Conservation (phyloP, 2,113 vertebrate species). For the Callospermophilus lateralis region DNA sequence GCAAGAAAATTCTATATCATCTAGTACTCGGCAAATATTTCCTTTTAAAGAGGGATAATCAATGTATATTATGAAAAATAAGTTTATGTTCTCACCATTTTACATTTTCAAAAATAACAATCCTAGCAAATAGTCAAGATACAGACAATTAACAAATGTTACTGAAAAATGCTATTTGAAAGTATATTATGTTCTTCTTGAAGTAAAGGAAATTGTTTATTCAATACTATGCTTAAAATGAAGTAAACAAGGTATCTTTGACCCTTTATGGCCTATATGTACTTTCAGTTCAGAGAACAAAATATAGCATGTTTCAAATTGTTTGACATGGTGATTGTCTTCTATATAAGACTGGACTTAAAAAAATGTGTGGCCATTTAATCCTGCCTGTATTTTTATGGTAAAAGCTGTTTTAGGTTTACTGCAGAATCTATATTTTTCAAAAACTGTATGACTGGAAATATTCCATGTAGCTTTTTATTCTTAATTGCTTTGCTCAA, state of each 20-base stretch:
- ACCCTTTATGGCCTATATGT: neutral
- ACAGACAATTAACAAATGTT: neutral
- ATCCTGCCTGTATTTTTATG: conserved; percentile 22
- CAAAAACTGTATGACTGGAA: neutral
- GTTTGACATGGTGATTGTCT: neutral
- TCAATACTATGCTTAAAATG: conserved; percentile 33
- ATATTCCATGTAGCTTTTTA: conserved; percentile 23
- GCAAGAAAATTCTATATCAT: neutral
- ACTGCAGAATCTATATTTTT: conserved; percentile 19
- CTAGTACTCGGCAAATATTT: neutral
- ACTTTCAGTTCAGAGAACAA: neutral
- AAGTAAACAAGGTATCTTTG: conserved; percentile 5
- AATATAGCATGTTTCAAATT: neutral
- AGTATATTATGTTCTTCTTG: neutral
- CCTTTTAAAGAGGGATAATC: neutral
- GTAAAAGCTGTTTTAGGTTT: neutral
- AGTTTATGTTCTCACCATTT: neutral
- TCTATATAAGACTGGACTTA: neutral
- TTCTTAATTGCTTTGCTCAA: conserved; percentile 59
- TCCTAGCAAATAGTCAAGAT: neutral
- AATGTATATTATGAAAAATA: neutral
- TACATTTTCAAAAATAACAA: conserved; percentile 6
- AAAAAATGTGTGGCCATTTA: neutral
- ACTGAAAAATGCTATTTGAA: conserved; percentile 1
- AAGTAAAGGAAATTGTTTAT: conserved; percentile 46